phyloP scores from a whole-genome alignment of 2,888 invertebrate genomes.

The Protodeltote pygarga region DNA sequence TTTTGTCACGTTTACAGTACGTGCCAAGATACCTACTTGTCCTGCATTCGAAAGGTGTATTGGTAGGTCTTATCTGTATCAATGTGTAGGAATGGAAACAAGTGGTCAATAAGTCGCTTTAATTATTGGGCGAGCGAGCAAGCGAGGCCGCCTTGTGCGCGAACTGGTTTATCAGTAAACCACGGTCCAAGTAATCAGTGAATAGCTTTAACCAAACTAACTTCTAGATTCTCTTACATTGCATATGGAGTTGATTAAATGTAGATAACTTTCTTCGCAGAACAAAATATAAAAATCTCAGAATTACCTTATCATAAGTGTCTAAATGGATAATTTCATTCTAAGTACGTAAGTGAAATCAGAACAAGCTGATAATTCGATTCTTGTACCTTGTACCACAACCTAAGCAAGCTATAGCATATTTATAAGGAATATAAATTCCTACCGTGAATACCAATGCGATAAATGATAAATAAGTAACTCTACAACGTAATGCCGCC shows the following conservation, averaged over 20 bases:
- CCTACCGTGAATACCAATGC: conserved; percentile 36
- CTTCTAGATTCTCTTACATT: too few species aligned
- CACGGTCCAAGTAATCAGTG: conserved; percentile 65
- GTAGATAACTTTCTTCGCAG: too few species aligned
- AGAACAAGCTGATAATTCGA: conserved; percentile 40
- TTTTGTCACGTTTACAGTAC: conserved; percentile 56
- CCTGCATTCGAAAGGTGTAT: conserved; percentile 64
- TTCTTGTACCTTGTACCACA: conserved; percentile 56
- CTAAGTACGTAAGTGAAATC: not conserved
- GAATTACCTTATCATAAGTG: too few species aligned
- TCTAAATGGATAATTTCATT: too few species aligned
- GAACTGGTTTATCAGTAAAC: conserved; percentile 80
- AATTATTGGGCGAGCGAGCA: conserved; percentile 76
- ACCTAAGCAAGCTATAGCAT: conserved; percentile 43
- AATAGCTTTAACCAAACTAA: conserved; percentile 32
- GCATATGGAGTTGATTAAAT: too few species aligned
- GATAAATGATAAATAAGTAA: conserved; percentile 46
- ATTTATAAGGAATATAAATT: conserved; percentile 54
- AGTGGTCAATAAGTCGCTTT: conserved; percentile 81
- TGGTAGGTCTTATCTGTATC: conserved; percentile 71
- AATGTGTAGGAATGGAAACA: conserved; percentile 75
- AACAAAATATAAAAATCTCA: too few species aligned
- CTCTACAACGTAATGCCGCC: conserved; percentile 21
- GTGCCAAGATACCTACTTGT: conserved; percentile 59
- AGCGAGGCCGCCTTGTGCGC: conserved; percentile 80